Evolutionary conservation across 2,888 invertebrate genomes (phyloP).

Genomic region (Unio pictorum): DNA sequence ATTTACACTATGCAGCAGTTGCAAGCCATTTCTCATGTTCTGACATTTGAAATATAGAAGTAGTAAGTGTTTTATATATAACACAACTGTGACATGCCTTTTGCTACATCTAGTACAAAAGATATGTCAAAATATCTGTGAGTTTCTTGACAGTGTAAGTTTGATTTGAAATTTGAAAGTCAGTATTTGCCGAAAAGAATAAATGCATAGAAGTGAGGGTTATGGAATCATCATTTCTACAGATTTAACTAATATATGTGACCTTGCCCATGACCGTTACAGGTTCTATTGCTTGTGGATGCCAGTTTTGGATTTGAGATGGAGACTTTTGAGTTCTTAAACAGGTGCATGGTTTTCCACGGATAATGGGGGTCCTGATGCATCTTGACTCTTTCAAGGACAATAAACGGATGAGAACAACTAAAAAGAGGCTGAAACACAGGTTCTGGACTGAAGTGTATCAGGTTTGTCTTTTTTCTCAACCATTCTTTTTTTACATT

Average conservation of each 20-base stretch:
- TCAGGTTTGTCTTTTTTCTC: conserved; percentile 72
- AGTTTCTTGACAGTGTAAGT: no score
- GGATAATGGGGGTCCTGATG: conserved; percentile 97
- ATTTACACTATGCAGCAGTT: no score
- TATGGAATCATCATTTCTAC: not conserved
- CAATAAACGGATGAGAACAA: conserved; percentile 87
- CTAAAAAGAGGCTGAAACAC: conserved; percentile 97
- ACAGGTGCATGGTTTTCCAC: conserved; percentile 83
- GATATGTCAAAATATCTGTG: no score
- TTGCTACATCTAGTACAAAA: no score
- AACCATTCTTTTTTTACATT: not conserved
- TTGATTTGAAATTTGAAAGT: no score
- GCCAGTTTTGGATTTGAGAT: conserved; percentile 99
- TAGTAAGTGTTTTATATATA: no score
- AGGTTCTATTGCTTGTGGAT: conserved; percentile 87
- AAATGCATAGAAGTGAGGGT: not conserved
- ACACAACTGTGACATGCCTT: no score
- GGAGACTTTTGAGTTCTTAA: conserved; percentile 99
- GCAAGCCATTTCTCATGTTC: no score
- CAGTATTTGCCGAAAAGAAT: no score
- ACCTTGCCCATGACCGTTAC: conserved; percentile 13
- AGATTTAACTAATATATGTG: not conserved
- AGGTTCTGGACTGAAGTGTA: conserved; percentile 99
- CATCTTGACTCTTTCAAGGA: conserved; percentile 96
- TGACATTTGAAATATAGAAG: no score